Percentiles rank a stretch among this genome's conserved stretches.
phyloP scores from a whole-genome alignment of 2,113 vertebrate species.

The Motacilla alba region DNA sequence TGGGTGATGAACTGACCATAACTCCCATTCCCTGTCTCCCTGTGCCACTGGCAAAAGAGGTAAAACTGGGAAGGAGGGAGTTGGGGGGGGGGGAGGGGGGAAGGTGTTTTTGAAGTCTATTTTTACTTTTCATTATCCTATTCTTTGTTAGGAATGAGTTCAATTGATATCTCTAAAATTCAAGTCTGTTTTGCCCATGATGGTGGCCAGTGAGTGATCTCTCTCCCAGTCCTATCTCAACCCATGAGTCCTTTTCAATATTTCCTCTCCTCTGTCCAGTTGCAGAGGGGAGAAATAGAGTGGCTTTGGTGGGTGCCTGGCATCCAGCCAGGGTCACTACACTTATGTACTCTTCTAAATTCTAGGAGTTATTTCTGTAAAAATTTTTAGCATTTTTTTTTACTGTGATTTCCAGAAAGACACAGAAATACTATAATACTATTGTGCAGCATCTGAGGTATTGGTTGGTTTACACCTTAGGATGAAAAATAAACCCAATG shows the following conservation, averaged over 20 bases:
- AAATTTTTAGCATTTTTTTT: not conserved
- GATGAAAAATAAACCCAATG: not conserved
- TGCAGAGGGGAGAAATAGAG: not conserved
- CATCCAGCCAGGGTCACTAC: not conserved
- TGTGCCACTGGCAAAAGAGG: not conserved
- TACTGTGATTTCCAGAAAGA: not conserved
- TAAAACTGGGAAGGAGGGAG: not conserved
- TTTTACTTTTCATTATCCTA: not conserved
- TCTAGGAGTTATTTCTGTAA: not conserved
- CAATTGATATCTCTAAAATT: not conserved
- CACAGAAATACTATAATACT: not conserved
- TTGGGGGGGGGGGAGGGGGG: too few relatives aligned
- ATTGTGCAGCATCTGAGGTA: not conserved
- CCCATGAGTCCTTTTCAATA: not conserved
- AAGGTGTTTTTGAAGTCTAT: not conserved
- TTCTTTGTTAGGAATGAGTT: not conserved
- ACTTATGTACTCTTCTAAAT: not conserved
- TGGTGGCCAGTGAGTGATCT: rapidly evolving
- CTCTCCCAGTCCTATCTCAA: not conserved
- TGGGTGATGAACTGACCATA: rapidly evolving
- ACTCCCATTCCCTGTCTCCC: not conserved
- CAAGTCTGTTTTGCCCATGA: not conserved
- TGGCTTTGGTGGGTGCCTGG: not conserved
- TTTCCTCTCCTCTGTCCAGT: not conserved
- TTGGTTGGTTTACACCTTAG: not conserved